Conservation (phyloP, 2,113 vertebrate genomes). For the Pyrgilauda ruficollis region DNA sequence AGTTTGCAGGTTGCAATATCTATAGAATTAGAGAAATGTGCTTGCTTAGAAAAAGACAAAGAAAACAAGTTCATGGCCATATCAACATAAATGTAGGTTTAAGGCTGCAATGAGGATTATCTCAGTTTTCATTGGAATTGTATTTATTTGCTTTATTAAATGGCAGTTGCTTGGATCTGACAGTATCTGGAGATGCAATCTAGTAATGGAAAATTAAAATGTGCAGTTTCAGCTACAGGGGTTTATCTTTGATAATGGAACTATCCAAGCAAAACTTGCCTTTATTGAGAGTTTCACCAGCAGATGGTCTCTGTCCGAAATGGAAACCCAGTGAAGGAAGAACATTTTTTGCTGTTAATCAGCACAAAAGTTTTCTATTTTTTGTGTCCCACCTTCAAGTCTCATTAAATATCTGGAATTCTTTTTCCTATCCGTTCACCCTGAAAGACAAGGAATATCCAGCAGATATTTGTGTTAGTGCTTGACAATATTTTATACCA, state of each 20-base stretch:
- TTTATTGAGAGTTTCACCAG: not conserved
- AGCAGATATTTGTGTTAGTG: not conserved
- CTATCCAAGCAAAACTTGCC: not conserved
- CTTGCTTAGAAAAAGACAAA: not conserved
- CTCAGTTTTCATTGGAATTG: not conserved
- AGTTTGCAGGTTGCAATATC: not conserved
- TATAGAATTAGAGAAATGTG: not conserved
- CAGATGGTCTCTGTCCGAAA: not conserved
- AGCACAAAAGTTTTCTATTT: not conserved
- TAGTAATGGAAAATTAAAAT: slow-evolving; percentile 29
- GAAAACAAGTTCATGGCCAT: not conserved
- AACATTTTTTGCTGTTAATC: not conserved
- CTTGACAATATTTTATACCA: not conserved
- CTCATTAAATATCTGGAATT: not conserved
- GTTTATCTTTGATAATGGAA: not conserved
- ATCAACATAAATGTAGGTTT: not conserved
- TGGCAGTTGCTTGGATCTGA: not conserved
- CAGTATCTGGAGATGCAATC: not conserved
- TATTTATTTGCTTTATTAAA: not conserved
- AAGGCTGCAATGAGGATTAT: not conserved
- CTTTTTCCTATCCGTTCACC: not conserved
- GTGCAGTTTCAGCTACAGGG: not conserved
- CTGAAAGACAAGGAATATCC: not conserved
- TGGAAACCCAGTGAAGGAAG: not conserved
- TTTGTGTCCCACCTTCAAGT: not conserved